Evolutionary conservation across 1,140 invertebrate species (phyloP), one percentile per base, ranked within the genome.

Genomic region (Drosophila orosa): DNA sequence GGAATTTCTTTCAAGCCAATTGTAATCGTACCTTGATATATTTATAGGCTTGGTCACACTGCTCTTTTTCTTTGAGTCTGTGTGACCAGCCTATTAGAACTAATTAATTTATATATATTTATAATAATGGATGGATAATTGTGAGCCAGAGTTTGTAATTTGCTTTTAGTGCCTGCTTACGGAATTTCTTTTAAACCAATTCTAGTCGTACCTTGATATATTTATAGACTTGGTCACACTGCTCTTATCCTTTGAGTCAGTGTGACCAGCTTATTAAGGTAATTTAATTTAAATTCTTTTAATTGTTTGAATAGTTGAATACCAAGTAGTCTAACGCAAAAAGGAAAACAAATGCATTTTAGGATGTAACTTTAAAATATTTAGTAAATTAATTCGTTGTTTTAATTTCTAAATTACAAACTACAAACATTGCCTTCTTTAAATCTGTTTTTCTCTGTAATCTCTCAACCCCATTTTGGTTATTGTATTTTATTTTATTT

Each of bases 401-500:
- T 3, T 47, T 25, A 25, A 10, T 27, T 22, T 13, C 40, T 44
- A 22, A 27, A 48, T 29, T 22, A 50, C 5, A 19, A 31, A 31
- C 12, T 3, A 5, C 8, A 19, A 13, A 13, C 10, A 8, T 0
- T 13, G 6, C 6, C 12, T 29, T 22, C 7, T 10, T 33, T 7
- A 39, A n/a, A 39, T 54, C n/a, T 44, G 2, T 55, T 55, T 55
- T n/a, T n/a, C 37, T 44, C 22, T 58, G 37, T 17, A 67, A 66
- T 39, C 62, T 68, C 25, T 61, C 25, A 58, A 56, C 19, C 68
- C 17, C 45, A 39, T 19, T 45, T 59, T 24, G 52, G 25, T 71
- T 69, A 59, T 72, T 66, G 45, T 24, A n/a, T 29, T 74, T 63
- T 24, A n/a, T 29, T 74, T 63, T 74, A 47, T 61, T 25, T 54